phyloP scores from a whole-genome alignment of 2,113 vertebrate genomes.

The Chauna torquata region DNA sequence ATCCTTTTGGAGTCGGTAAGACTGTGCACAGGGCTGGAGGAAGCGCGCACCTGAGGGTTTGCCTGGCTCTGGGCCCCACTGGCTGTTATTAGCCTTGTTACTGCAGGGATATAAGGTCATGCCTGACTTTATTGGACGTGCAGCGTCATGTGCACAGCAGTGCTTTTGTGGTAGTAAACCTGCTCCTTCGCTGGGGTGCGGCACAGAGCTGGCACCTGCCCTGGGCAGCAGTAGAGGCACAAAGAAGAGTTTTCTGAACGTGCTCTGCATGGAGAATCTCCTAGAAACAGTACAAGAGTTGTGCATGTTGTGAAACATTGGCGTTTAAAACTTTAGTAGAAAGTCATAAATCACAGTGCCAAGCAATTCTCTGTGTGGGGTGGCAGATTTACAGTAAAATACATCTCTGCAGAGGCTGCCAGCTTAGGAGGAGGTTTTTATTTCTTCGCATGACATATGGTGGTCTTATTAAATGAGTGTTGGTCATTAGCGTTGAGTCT shows the following conservation, averaged over 20 bases:
- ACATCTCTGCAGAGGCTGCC: background rate
- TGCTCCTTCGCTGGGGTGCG: background rate
- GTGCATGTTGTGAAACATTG: background rate
- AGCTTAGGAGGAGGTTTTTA: background rate
- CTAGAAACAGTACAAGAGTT: background rate
- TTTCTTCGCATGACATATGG: background rate
- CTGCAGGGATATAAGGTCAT: fast-evolving
- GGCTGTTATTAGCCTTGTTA: background rate
- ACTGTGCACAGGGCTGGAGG: background rate
- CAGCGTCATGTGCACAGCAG: fast-evolving
- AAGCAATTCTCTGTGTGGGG: background rate
- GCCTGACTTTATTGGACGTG: background rate
- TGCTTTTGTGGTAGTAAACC: background rate
- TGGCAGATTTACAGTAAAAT: background rate
- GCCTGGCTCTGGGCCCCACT: background rate
- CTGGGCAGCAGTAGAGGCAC: background rate
- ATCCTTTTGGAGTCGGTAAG: background rate
- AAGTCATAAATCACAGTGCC: background rate
- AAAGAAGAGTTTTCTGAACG: background rate
- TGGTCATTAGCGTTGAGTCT: background rate
- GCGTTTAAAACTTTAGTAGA: background rate
- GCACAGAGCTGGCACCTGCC: background rate
- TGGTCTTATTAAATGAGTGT: fast-evolving
- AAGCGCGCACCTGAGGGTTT: fast-evolving
- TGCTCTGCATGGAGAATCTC: fast-evolving